Base-by-base conservation (phyloP, 1,140 invertebrate species). In the Zaprionus ornatus region DNA sequence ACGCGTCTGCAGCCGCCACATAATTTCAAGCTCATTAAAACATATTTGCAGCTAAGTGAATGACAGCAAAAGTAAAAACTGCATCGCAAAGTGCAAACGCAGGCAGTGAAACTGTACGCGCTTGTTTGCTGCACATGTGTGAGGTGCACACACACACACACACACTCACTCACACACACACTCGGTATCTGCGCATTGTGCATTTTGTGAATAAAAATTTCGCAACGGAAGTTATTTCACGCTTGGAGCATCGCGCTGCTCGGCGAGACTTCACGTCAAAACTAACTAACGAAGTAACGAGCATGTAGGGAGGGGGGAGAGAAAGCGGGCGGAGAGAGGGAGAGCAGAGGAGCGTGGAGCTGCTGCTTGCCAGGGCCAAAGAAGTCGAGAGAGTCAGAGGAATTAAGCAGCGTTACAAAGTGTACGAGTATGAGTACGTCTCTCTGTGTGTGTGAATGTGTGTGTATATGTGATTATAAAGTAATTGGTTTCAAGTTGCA, bases 171-270 rank as follows among this genome's bases (percentile, higher is more conserved):
- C 45, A 35, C 25, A 29, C 56, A 35, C 23, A 40, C 65, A 59
- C 60, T 23, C 64, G 29, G 61, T 68, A 76, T 76, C 72, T 88
- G 77, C 77, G 85, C 81, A 84, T 87, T 84, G 84, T 87, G 77
- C 80, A 78, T 84, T 88, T 88, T 80, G 68, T 84, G 84, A 85
- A 90, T 85, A 75, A 84, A 88, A 88, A 78, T 72, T 73, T 90
- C 78, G 82, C 85, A 79, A 82, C 85, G 85, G 85, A 90, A 90
- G 85, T 90, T 90, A 90, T 90, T 90, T 90, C 85, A 90, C 85
- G 85, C 81, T 90, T 90, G 76, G 65, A 65, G 71, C 77, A 52
- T 59, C 37, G 27, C 55, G 40, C 61, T 29, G 60, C 32, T 25
- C 29, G 42, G 40, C 37, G 52, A 32, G 59, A 42, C 62, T 50